These are phyloP conservation scores for Antitype chi DNA, from an alignment of 2,888 invertebrate genomes.

Conservation along the genomic window DNA sequence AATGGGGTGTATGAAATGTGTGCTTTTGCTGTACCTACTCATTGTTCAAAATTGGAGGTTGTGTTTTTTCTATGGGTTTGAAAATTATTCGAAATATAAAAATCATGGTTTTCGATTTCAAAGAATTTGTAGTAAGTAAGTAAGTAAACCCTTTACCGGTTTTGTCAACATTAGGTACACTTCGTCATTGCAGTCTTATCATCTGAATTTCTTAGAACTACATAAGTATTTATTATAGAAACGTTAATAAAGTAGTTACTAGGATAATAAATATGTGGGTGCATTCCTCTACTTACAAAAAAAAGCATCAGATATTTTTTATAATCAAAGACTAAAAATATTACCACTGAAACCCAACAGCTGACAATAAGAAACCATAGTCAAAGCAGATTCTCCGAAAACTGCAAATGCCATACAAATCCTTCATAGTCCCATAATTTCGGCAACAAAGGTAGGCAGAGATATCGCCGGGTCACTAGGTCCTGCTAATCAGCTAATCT, in stretches of 20 bases:
- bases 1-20: neutral
- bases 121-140: neutral
- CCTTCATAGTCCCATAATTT: slow-evolving; percentile 48
- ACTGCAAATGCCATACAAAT: slow-evolving; percentile 31
- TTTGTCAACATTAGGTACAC: neutral
- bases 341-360: neutral
- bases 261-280: neutral
- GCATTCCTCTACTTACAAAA: neutral
- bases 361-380: slow-evolving; percentile 5
- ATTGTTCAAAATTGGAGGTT: slow-evolving; percentile 6
- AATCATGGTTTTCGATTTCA: slow-evolving; percentile 6
- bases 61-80: neutral
- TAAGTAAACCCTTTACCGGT: neutral
- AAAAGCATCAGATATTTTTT: neutral
- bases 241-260: neutral
- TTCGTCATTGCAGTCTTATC: no score
- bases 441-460: slow-evolving; percentile 45
- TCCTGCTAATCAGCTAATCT: slow-evolving; percentile 68
- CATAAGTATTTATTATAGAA: neutral
- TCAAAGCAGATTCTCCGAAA: neutral
- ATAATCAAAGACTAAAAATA: neutral
- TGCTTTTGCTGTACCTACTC: neutral
- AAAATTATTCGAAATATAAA: neutral
- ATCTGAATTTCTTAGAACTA: neutral
- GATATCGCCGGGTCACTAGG: slow-evolving; percentile 61